Evolutionary conservation across 2,113 vertebrate species (phyloP).

Genomic region (Sinocyclocheilus grahami): DNA sequence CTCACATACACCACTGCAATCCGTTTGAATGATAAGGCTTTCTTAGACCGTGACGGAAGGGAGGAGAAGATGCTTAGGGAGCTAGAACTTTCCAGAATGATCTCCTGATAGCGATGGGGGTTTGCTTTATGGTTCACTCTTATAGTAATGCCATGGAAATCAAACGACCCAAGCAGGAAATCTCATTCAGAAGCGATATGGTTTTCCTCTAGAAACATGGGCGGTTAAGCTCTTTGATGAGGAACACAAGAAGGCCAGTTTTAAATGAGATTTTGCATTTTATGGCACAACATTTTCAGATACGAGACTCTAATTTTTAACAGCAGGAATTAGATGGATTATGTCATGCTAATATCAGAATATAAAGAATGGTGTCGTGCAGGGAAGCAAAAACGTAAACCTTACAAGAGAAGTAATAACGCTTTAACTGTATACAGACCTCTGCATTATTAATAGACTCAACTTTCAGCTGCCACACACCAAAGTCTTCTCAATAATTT

Average conservation of each 20-base stretch:
- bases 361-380: slow-evolving; percentile 38
- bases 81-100: slow-evolving; percentile 64
- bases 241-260: slow-evolving; percentile 12
- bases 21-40: slow-evolving; percentile 31
- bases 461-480: slow-evolving; percentile 75
- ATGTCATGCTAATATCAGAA: slow-evolving; percentile 42
- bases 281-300: background rate
- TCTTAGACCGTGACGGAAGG: slow-evolving; percentile 39
- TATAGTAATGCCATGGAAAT: slow-evolving; percentile 69
- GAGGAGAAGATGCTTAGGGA: slow-evolving; percentile 40
- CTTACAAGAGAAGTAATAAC: slow-evolving; percentile 74
- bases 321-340: slow-evolving; percentile 19
- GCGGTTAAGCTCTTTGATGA: slow-evolving; percentile 49
- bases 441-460: slow-evolving; percentile 76
- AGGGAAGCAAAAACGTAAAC: slow-evolving; percentile 58
- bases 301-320: background rate
- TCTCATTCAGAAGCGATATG: slow-evolving; percentile 64
- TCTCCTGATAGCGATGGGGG: slow-evolving; percentile 57
- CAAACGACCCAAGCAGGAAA: slow-evolving; percentile 61
- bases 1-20: slow-evolving; percentile 9
- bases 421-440: slow-evolving; percentile 72
- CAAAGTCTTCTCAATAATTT: slow-evolving; percentile 77
- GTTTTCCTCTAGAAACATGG: slow-evolving; percentile 60
- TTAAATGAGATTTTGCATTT: background rate
- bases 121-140: slow-evolving; percentile 65